Conservation (phyloP, 1,140 invertebrate genomes). For the Bursaphelenchus mucronatus region DNA sequence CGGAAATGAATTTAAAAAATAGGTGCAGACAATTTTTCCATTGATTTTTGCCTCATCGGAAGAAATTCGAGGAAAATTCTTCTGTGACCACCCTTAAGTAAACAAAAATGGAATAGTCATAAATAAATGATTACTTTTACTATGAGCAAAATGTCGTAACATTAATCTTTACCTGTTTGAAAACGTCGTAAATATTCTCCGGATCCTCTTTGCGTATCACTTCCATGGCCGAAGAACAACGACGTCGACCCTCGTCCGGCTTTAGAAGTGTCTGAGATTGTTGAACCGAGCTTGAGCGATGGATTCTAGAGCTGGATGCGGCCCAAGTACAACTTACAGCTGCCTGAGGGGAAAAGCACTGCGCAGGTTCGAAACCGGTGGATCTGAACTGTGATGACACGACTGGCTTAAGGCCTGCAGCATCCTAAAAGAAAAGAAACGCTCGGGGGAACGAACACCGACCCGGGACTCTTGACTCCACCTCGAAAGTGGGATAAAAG, state of each 20-base stretch:
- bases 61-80: too few species aligned
- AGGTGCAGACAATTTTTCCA: too few species aligned
- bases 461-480: too few species aligned
- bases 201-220: slow-evolving; percentile 50
- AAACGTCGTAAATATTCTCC: slow-evolving; percentile 42
- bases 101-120: slow-evolving; percentile 2
- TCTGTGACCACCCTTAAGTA: neutral
- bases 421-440: neutral
- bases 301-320: slow-evolving; percentile 12
- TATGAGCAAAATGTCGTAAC: neutral
- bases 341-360: slow-evolving; percentile 1
- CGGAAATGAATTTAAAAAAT: too few species aligned
- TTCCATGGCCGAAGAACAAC: slow-evolving; percentile 41
- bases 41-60: too few species aligned
- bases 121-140: neutral
- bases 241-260: slow-evolving; percentile 11
- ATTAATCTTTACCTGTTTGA: slow-evolving; percentile 36
- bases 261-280: neutral
- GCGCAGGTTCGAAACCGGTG: neutral
- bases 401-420: neutral
- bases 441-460: too few species aligned
- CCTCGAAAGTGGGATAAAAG: too few species aligned
- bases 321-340: slow-evolving; percentile 6
- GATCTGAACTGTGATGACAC: slow-evolving; percentile 4
- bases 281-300: slow-evolving; percentile 15